Evolutionary conservation across 2,113 vertebrate genomes (phyloP).

Genomic region (human (Homo sapiens)): DNA sequence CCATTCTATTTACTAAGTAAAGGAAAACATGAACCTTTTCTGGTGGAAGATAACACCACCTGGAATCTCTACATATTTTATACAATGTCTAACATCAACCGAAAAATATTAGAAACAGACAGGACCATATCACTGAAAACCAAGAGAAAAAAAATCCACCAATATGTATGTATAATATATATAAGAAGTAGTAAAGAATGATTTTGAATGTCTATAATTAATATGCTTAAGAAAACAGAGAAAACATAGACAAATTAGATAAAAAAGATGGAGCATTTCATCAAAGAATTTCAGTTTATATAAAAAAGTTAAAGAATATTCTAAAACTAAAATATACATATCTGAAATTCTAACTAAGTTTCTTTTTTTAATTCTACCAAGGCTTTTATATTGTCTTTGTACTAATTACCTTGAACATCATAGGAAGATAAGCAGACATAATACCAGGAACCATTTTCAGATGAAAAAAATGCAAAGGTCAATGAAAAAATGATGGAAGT

Average conservation of each 20-base stretch:
- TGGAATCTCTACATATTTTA: neutral
- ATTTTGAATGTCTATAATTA: neutral
- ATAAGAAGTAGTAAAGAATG: neutral
- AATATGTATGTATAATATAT: neutral
- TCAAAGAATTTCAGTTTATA: slow-evolving; percentile 16
- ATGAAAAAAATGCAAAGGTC: slow-evolving; percentile 8
- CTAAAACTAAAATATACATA: neutral
- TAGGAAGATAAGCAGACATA: neutral
- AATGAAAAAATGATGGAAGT: slow-evolving; percentile 14
- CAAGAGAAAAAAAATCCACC: neutral
- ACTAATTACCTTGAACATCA: neutral
- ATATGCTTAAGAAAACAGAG: slow-evolving; percentile 34
- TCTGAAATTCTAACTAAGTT: slow-evolving; percentile 23
- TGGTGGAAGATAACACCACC: neutral
- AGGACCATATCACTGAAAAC: neutral
- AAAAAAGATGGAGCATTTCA: neutral
- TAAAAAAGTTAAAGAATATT: neutral
- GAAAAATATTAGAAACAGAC: neutral
- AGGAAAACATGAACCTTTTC: neutral
- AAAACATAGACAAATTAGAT: neutral
- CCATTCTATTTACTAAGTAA: neutral
- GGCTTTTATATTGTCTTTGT: neutral
- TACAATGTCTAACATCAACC: neutral
- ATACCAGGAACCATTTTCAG: neutral
- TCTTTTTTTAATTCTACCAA: slow-evolving; percentile 24